phyloP scores from a whole-genome alignment of 2,113 vertebrate genomes.

The Podarcis muralis region DNA sequence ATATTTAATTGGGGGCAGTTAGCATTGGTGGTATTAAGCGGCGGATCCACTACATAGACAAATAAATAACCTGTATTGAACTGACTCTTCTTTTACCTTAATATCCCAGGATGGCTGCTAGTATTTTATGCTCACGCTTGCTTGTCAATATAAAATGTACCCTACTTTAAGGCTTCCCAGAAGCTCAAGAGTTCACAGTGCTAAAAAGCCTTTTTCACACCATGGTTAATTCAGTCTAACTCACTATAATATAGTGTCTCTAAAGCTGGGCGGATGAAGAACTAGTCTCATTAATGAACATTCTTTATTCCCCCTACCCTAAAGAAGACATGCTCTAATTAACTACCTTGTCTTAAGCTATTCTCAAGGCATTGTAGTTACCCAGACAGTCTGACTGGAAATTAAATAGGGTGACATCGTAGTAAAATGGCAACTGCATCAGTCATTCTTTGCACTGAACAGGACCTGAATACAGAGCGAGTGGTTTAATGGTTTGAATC shows the following conservation, averaged over 20 bases:
- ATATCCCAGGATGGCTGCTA: neutral
- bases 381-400: constrained; percentile 54
- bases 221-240: constrained; percentile 47
- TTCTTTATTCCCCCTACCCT: neutral
- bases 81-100: neutral
- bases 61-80: neutral
- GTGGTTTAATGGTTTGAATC: constrained; percentile 9
- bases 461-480: constrained; percentile 26
- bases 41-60: no score
- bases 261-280: constrained; percentile 34
- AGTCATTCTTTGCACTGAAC: constrained; percentile 30
- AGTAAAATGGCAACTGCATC: constrained; percentile 50
- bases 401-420: constrained; percentile 56
- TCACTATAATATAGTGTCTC: constrained; percentile 43
- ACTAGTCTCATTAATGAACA: constrained; percentile 45
- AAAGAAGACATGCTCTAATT: constrained; percentile 56
- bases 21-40: no score
- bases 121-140: rapidly evolving
- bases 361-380: constrained; percentile 54
- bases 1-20: no score
- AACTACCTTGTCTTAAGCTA: constrained; percentile 58
- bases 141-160: neutral
- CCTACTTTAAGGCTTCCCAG: neutral
- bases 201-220: constrained; percentile 2
- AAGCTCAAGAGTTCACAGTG: constrained; percentile 23